Evolutionary conservation across 2,888 invertebrate genomes (phyloP), one percentile per base, ranked within the genome.

Genomic region (Drosophila limbata): DNA sequence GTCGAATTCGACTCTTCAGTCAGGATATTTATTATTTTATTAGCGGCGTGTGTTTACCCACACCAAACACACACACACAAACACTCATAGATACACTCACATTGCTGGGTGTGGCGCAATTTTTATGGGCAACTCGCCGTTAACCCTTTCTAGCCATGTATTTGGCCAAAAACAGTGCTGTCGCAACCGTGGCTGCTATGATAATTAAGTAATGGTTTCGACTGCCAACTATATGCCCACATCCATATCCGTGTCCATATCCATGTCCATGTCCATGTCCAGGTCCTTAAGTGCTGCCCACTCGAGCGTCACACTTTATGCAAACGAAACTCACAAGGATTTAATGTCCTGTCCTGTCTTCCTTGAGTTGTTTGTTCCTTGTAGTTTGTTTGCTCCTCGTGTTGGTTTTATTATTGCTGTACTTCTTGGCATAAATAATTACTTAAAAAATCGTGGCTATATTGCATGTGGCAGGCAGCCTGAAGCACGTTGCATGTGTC

Each of bases 1-100:
- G 50, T 50, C 50, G 35, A 50, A 21, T 50, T 35, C 50, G 50
- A 50, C 50, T 50, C 39, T 37, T 76, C 64, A 78, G 75, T 48
- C 79, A 72, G 88, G 79, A 88, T 89, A 88, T 86, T 86, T 86
- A 88, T 89, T 89, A 86, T 86, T 86, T 86, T 86, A 86, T 86
- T 86, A 86, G 90, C 85, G 84, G 78, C 88, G 81, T 88, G 84
- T 88, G 86, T 73, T 81, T 64, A 44, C 62, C 31, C 77, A 51
- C 35, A 44, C 37, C 59, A 35, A 40, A 31, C 37, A 47, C 47
- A 19, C 57, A 37, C 28, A 59, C 47, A 28, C 19, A 40, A 31
- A 59, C 33, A n/a, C 45, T 40, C 40, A 25, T 28, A 39, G 21
- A 50, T 13, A 45, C 55, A 31, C 37, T 50, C 25, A 19, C 51